Evolutionary conservation across 2,888 invertebrate genomes (phyloP).

Genomic region (Venustoraphidia nigricollis): DNA sequence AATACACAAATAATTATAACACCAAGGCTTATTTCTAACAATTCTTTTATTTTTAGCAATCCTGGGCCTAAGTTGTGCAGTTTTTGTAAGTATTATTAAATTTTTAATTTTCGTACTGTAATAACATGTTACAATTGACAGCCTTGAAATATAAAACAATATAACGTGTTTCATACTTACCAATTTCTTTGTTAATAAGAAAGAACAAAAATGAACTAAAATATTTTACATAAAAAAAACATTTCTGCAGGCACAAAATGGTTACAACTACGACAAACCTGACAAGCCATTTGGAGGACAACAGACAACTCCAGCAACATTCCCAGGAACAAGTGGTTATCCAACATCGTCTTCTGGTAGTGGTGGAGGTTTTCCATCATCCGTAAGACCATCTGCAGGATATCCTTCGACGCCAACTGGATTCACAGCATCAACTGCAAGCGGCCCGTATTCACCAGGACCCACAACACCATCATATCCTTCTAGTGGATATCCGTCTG

Average conservation of each 20-base stretch:
- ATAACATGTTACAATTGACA: too few species aligned
- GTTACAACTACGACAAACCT: slow-evolving; percentile 62
- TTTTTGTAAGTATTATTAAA: too few species aligned
- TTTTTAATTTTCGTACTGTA: too few species aligned
- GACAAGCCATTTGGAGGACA: slow-evolving; percentile 34
- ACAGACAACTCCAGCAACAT: slow-evolving; percentile 8
- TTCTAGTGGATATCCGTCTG: slow-evolving; percentile 14
- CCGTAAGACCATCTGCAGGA: slow-evolving; percentile 14
- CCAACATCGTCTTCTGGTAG: slow-evolving; percentile 12
- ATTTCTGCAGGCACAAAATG: slow-evolving; percentile 45
- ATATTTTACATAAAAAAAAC: too few species aligned
- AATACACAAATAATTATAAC: too few species aligned
- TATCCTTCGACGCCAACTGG: slow-evolving; percentile 12
- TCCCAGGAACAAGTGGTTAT: slow-evolving; percentile 10
- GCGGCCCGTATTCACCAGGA: slow-evolving; percentile 13
- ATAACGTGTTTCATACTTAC: too few species aligned
- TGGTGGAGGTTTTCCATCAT: slow-evolving; percentile 13
- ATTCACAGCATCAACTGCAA: slow-evolving; percentile 14
- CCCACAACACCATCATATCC: slow-evolving; percentile 8
- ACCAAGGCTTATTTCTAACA: too few species aligned
- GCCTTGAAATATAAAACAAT: too few species aligned
- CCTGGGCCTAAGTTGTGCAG: too few species aligned
- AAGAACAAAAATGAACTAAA: too few species aligned
- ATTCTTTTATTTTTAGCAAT: too few species aligned
- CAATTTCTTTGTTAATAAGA: too few species aligned